These are phyloP conservation scores for Hephaestus fuliginosus DNA, from an alignment of 2,797 vertebrate genomes.

Conservation along the genomic window DNA sequence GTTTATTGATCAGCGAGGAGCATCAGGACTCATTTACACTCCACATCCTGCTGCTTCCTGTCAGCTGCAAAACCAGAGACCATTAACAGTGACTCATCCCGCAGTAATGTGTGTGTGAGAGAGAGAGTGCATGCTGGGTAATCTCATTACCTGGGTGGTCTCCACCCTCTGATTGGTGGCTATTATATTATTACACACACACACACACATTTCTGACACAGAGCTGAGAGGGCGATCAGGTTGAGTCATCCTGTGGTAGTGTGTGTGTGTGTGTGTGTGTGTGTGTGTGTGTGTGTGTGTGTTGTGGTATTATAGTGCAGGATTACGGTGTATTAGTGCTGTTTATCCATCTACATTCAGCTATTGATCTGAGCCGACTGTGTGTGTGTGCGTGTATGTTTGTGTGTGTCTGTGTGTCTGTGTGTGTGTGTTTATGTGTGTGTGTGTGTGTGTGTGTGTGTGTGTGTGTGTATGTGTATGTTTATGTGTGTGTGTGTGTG, in stretches of 20 bases:
- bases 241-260: neutral
- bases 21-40: constrained; percentile 16
- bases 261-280: neutral
- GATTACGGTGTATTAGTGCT: constrained; percentile 45
- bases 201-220: neutral
- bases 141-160: constrained; percentile 52
- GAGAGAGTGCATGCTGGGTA: constrained; percentile 25
- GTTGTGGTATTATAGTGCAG: constrained; percentile 18
- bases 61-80: constrained; percentile 32
- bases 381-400: constrained; percentile 7
- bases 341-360: constrained; percentile 27
- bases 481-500: constrained; percentile 9
- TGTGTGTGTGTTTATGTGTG: too few species aligned
- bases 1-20: constrained; percentile 32
- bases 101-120: neutral
- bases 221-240: too few species aligned
- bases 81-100: constrained; percentile 57
- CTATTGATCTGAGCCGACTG: constrained; percentile 22
- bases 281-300: constrained; percentile 16
- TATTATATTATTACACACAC: constrained; percentile 28
- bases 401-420: too few species aligned
- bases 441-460: too few species aligned
- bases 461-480: neutral
- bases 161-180: constrained; percentile 30
- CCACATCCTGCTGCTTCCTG: constrained; percentile 13